Conservation (phyloP, 2,888 invertebrate species). For the Drosophila ezoana region DNA sequence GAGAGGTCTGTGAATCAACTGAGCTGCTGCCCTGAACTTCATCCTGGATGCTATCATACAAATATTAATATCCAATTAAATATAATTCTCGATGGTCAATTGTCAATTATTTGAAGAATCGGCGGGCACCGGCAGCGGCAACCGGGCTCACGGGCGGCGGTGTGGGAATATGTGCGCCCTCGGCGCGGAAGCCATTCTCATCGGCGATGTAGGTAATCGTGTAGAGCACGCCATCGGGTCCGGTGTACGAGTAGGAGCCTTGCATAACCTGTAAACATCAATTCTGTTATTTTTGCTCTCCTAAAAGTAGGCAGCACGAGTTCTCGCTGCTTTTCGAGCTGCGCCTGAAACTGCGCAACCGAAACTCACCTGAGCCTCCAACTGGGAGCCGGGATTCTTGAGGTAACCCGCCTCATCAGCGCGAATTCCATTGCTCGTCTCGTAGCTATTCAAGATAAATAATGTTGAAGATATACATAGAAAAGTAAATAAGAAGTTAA, state of each 20-base stretch:
- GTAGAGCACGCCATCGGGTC: conserved; percentile 87
- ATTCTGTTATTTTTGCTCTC: background rate
- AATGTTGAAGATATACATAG: background rate
- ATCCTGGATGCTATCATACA: conserved; percentile 40
- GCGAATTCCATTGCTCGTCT: conserved; percentile 88
- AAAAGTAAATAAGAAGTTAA: background rate
- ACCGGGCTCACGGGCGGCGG: conserved; percentile 83
- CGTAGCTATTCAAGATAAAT: conserved; percentile 85
- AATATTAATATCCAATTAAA: conserved; percentile 37
- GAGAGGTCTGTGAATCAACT: conserved; percentile 34
- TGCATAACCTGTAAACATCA: conserved; percentile 85
- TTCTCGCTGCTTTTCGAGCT: too few relatives aligned
- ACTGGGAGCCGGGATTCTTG: conserved; percentile 87
- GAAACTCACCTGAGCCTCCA: conserved; percentile 86
- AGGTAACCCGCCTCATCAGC: conserved; percentile 88
- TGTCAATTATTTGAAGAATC: conserved; percentile 80
- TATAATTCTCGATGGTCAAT: conserved; percentile 32
- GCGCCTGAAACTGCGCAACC: conserved; percentile 24
- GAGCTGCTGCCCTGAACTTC: conserved; percentile 45
- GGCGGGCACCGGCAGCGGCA: conserved; percentile 55
- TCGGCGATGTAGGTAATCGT: conserved; percentile 86
- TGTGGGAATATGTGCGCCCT: conserved; percentile 85
- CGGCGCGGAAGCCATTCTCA: conserved; percentile 86
- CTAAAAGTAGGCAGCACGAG: conserved; percentile 26
- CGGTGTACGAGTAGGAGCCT: conserved; percentile 87